Evolutionary conservation across 1,140 invertebrate species (phyloP).

Genomic region (Neomicropteryx cornuta): DNA sequence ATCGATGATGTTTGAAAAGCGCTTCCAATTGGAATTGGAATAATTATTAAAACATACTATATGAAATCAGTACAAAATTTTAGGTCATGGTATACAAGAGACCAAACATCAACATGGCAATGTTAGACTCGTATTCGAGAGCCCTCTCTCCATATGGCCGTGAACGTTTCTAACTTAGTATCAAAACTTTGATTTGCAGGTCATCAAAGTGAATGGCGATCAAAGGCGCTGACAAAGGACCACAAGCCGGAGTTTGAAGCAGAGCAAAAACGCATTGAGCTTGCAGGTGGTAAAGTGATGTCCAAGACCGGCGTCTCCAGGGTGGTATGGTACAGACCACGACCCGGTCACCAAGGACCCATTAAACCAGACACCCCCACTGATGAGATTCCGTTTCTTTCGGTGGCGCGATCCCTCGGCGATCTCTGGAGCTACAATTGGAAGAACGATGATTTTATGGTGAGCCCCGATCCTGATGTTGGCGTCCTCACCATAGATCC

Average conservation of each 20-base stretch:
- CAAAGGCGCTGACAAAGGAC: slow-evolving; percentile 73
- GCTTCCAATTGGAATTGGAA: too few species aligned
- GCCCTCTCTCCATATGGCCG: too few species aligned
- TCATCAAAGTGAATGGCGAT: slow-evolving; percentile 62
- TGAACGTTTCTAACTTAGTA: too few species aligned
- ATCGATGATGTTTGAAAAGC: too few species aligned
- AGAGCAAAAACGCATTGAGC: slow-evolving; percentile 77
- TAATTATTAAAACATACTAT: too few species aligned
- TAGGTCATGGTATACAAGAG: too few species aligned
- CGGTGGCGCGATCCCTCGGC: slow-evolving; percentile 88
- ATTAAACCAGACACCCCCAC: slow-evolving; percentile 73
- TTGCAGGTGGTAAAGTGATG: slow-evolving; percentile 78
- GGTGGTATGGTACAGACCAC: slow-evolving; percentile 93
- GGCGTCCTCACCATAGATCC: slow-evolving; percentile 78
- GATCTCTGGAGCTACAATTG: slow-evolving; percentile 97
- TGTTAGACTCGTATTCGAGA: too few species aligned
- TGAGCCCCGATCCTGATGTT: slow-evolving; percentile 96
- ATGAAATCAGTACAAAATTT: too few species aligned
- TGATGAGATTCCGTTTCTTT: slow-evolving; percentile 93
- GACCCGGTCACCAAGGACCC: slow-evolving; percentile 66
- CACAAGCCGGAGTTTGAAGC: slow-evolving; percentile 90
- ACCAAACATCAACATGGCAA: too few species aligned
- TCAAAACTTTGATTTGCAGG: too few species aligned
- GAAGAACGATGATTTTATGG: slow-evolving; percentile 79
- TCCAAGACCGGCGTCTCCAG: slow-evolving; percentile 87